Evolutionary conservation across 1,140 invertebrate genomes (phyloP).

Genomic region (Drosophila navojoa): DNA sequence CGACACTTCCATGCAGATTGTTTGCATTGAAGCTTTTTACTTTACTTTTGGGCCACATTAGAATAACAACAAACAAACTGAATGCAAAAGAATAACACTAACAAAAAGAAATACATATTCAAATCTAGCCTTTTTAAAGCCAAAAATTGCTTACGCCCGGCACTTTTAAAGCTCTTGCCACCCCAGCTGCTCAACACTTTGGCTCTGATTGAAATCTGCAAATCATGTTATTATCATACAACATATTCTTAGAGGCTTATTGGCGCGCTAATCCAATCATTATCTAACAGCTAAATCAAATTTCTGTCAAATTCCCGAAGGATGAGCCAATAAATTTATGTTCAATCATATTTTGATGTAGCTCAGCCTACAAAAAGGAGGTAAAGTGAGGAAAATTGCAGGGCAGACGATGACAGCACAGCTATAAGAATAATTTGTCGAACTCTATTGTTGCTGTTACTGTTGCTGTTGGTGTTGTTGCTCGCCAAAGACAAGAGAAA

Average conservation of each 20-base stretch:
- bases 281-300: conserved; percentile 44
- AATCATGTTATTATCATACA: conserved; percentile 24
- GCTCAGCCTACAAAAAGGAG: conserved; percentile 18
- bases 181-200: not conserved
- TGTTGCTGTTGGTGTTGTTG: conserved; percentile 1
- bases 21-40: conserved; percentile 36
- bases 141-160: not conserved
- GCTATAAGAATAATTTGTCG: conserved; percentile 43
- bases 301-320: conserved; percentile 39
- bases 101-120: not conserved
- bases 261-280: conserved; percentile 35
- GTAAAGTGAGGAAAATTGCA: not conserved
- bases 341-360: conserved; percentile 36
- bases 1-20: conserved; percentile 56
- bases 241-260: conserved; percentile 30
- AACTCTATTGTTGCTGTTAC: conserved; percentile 25
- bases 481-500: conserved; percentile 18
- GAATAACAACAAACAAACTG: conserved; percentile 38
- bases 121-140: conserved; percentile 5
- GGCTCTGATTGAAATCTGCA: too few species aligned
- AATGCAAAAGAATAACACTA: not conserved
- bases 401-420: conserved; percentile 25
- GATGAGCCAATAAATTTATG: conserved; percentile 45
- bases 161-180: not conserved
- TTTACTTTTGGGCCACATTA: conserved; percentile 33